A percentile compares a stretch with the other conserved stretches of the same genome.
Conservation (phyloP, 2,113 vertebrate genomes). For the Alethe castanea region DNA sequence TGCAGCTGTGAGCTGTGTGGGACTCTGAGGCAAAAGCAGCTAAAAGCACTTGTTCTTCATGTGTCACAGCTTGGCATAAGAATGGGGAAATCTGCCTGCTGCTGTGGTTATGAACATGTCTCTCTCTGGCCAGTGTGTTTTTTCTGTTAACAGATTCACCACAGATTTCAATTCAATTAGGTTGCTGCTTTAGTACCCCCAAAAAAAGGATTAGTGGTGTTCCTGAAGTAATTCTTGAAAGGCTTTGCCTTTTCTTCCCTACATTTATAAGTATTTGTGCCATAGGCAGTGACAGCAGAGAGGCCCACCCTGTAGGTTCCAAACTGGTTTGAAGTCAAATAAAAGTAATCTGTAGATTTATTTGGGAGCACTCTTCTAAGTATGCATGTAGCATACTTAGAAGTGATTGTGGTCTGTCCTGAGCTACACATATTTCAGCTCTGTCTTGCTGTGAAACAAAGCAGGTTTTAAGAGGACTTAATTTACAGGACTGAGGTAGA, state of each 20-base stretch:
- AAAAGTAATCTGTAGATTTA: neutral
- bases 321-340: neutral
- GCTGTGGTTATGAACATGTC: neutral
- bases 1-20: neutral
- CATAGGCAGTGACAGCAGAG: neutral
- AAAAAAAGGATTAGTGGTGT: neutral
- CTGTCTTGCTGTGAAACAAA: neutral
- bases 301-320: neutral
- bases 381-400: neutral
- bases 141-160: neutral
- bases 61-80: neutral
- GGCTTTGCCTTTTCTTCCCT: neutral
- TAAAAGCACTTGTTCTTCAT: neutral
- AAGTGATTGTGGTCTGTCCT: neutral
- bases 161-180: neutral
- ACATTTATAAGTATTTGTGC: neutral
- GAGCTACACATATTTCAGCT: rapidly evolving
- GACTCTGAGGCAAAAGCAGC: neutral
- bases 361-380: neutral
- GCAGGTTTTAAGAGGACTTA: neutral
- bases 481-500: neutral
- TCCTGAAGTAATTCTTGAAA: neutral
- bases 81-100: neutral
- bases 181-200: neutral
- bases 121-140: neutral